Base-by-base conservation (phyloP, 2,888 invertebrate species). In the Tenthredo scrophulariae region DNA sequence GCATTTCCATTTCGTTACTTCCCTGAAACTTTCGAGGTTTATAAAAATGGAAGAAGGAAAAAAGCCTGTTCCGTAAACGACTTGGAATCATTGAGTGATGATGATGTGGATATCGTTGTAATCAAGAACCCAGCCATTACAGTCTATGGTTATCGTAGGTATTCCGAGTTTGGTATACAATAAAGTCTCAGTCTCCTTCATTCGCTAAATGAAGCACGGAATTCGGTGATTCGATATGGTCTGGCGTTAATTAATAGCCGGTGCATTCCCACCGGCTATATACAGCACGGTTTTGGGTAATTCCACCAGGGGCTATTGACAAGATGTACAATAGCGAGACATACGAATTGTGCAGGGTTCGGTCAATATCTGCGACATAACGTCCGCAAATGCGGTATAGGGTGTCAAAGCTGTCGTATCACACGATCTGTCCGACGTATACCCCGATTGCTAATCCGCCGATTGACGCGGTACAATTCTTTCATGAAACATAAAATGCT, bases 201-300 rank as follows among this genome's bases (percentile, higher is more conserved):
- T 40, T 5, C 80, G 58, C 15, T 58, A 62, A 80, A 80, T 80
- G 80, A 80, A 80, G 80, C 80, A 58, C 43, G 80, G 80, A 80
- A 80, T 80, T 40, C 40, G 80, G 33, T 80, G 80, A 80, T 80
- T 80, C 80, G 80, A 80, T 80, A 80, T 40, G 22, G 62, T 43
- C 37, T 40, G 80, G 80, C 80, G 79, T 79, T 79, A 79, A 79
- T 79, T 79, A 79, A 79, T 79, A 54, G 79, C 79, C 18, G 33
- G 37, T 79, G 79, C 79, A 79, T 79, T 54, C 79, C 79, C 15
- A 40, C 22, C n/a, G 62, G 80, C 26, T 26, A 62, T 80, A 50
- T 22, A 22, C 58, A 40, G 40, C n/a, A 29, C 9, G 5, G 29
- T 29, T 54, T 50, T 33, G n/a, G 29, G 77, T 77, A 77, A 77